Conservation (phyloP, 2,797 vertebrate species). For the Esox lucius region DNA sequence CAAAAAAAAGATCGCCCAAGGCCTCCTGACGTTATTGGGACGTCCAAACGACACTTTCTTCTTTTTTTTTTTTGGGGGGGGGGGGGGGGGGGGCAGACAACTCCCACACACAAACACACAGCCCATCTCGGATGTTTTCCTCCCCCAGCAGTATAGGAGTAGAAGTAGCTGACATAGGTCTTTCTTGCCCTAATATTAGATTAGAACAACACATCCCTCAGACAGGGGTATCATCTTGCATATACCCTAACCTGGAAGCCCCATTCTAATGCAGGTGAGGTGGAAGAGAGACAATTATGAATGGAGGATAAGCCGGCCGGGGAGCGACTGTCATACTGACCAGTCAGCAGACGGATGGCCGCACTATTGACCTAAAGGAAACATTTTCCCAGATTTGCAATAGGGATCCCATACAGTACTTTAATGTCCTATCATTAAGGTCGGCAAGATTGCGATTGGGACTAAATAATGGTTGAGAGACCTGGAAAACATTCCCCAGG, state of each 20-base stretch:
- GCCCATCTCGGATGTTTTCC: neutral
- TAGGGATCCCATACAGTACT: neutral
- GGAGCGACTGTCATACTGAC: neutral
- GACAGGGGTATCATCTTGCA: slow-evolving; percentile 17
- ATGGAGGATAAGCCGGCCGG: neutral
- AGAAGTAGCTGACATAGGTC: slow-evolving; percentile 10
- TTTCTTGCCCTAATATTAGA: slow-evolving; percentile 17
- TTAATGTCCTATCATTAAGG: neutral
- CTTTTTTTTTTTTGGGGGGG: too few species aligned
- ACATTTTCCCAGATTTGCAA: neutral
- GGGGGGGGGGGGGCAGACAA: neutral
- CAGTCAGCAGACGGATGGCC: neutral
- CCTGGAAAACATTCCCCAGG: neutral
- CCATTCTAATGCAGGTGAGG: slow-evolving; percentile 21
- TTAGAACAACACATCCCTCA: slow-evolving; percentile 26
- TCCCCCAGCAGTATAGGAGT: neutral
- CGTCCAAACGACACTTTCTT: too few species aligned
- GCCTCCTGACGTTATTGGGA: too few species aligned
- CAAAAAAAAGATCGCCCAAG: too few species aligned
- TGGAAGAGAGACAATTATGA: slow-evolving; percentile 35
- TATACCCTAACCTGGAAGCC: slow-evolving; percentile 9
- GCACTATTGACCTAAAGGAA: neutral
- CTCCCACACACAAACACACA: neutral
- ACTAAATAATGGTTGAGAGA: slow-evolving; percentile 10
- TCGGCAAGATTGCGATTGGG: neutral